Conservation (phyloP, 2,888 invertebrate species). For the Tipula vernalis region DNA sequence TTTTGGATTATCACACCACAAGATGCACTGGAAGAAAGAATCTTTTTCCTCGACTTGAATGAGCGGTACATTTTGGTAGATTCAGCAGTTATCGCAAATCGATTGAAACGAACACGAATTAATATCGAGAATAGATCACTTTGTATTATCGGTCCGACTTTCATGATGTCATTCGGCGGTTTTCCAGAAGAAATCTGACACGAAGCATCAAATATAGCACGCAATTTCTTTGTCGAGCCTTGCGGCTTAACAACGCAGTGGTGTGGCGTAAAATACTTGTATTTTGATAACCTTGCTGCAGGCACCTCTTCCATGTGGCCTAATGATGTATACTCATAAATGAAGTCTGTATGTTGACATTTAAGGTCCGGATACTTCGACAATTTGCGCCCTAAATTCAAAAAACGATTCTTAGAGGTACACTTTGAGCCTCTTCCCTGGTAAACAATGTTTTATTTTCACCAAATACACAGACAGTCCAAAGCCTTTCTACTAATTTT, state of each 20-base stretch:
- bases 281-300: neutral
- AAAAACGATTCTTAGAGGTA: neutral
- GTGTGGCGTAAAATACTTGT: neutral
- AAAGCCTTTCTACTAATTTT: too few species aligned
- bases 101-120: too few species aligned
- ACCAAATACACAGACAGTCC: too few species aligned
- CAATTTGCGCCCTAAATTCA: neutral
- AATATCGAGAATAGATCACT: too few species aligned
- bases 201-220: too few species aligned
- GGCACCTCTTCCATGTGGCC: neutral
- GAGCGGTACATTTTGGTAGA: neutral
- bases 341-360: neutral
- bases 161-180: too few species aligned
- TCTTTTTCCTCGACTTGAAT: neutral
- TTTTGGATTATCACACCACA: neutral
- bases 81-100: too few species aligned
- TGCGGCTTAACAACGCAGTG: neutral
- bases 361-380: neutral
- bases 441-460: neutral
- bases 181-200: neutral
- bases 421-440: too few species aligned
- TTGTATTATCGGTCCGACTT: too few species aligned
- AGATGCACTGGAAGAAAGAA: neutral
- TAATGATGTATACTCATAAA: neutral
- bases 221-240: too few species aligned